Evolutionary conservation across 2,888 invertebrate genomes (phyloP), one percentile per base, ranked within the genome.

Genomic region (Pachycephus smyrnensis): DNA sequence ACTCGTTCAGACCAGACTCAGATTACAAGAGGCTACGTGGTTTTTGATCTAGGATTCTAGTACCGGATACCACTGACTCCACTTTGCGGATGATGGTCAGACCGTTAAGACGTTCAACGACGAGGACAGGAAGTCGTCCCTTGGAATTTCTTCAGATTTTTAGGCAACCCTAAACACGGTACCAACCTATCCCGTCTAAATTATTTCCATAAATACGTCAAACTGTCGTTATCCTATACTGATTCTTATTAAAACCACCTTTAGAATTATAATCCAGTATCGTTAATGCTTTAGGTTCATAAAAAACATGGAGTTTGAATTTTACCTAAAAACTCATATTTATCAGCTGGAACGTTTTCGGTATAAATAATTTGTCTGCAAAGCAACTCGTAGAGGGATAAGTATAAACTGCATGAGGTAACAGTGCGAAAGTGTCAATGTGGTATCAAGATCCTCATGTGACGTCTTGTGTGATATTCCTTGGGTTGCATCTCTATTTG

Each of bases 401-500:
- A 35, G 35, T 35, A 35, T 35, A 35, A 35, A 33, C 1, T 9
- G 35, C 6, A 9, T 6, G 35, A 35, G 6, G 35, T 35, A 35
- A 35, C 35, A 9, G 9, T 35, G 71, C 30, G 32, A 55, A 76
- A 73, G 55, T 73, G 76, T 73, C 76, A 68, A n/a, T 15, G 77
- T 68, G 36, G 68, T 68, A 77, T 68, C 68, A 73, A 73, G 73
- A 77, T 77, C 68, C 73, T 68, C 73, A 12, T 15, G 73, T 77
- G 73, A 73, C 73, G 77, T 77, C 73, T 55, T 55, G 55, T 23
- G 55, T 23, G 23, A 55, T 55, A 15, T n/a, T n/a, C 55, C 55
- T 55, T 55, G 9, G 55, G 55, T 55, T 55, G 23, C 55, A 9
- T 23, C 55, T 83, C 85, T 87, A 88, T 88, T 90, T 91, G 91